Evolutionary conservation across 2,113 vertebrate species (phyloP).

Genomic region (Phalacrocorax aristotelis): DNA sequence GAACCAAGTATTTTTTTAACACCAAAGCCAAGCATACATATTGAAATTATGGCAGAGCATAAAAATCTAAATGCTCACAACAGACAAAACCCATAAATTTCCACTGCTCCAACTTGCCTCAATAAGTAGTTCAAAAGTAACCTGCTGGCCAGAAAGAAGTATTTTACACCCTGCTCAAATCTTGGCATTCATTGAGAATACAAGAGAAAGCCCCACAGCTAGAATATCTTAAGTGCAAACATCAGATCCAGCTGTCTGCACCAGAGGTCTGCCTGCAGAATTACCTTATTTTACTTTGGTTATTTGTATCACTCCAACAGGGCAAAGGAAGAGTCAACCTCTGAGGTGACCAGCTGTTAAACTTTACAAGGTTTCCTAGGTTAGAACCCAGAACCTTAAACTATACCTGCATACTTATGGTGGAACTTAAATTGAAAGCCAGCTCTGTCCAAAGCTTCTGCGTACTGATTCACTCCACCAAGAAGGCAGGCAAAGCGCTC

Average conservation of each 20-base stretch:
- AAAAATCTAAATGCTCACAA: neutral
- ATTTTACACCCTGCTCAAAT: neutral
- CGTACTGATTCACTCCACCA: neutral
- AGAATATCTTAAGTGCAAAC: neutral
- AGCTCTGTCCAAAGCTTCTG: neutral
- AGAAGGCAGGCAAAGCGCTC: neutral
- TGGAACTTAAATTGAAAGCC: neutral
- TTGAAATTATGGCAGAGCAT: neutral
- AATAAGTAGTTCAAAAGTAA: neutral
- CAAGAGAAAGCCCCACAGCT: neutral
- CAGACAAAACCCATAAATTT: neutral
- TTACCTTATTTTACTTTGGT: neutral
- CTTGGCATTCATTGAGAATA: neutral
- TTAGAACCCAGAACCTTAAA: neutral
- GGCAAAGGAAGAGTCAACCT: neutral
- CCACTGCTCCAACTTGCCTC: neutral
- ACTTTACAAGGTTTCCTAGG: neutral
- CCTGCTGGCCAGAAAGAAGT: neutral
- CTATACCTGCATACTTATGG: accelerated
- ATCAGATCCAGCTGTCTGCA: neutral
- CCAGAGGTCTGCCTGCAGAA: neutral
- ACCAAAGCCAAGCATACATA: neutral
- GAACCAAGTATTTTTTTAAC: neutral
- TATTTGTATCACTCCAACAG: neutral
- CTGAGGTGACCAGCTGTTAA: neutral